These are phyloP conservation scores for Microctonus aethiopoides DNA, from an alignment of 2,888 invertebrate genomes.

Conservation along the genomic window DNA sequence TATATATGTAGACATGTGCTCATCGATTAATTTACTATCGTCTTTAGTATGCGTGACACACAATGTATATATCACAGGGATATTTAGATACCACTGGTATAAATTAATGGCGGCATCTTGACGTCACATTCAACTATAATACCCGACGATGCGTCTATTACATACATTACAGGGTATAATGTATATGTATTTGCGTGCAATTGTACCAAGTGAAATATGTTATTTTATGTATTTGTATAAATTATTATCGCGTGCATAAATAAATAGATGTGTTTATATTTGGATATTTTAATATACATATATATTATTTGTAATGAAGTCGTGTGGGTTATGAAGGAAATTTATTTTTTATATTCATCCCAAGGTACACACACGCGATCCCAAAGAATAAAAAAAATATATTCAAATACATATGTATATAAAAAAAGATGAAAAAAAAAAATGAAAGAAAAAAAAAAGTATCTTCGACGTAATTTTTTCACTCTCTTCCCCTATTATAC, in stretches of 20 bases:
- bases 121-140: not conserved
- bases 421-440: not conserved
- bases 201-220: not conserved
- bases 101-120: conserved; percentile 7
- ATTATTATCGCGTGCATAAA: conserved; percentile 17
- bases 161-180: not conserved
- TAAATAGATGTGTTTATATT: not conserved
- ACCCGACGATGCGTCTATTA: not conserved
- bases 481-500: not conserved
- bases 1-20: not conserved
- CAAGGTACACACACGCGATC: conserved; percentile 2
- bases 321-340: not conserved
- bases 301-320: conserved; percentile 7
- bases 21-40: not conserved
- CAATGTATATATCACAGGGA: not conserved
- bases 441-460: not conserved
- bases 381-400: not conserved
- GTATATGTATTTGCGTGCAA: not conserved
- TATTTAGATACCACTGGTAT: not conserved
- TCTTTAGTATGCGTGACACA: not conserved
- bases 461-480: not conserved
- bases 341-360: not conserved
- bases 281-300: too few relatives aligned
- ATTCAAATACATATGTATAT: not conserved
- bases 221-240: too few relatives aligned